These are phyloP conservation scores for Ectropis grisescens DNA, from an alignment of 1,140 invertebrate genomes.

Conservation along the genomic window DNA sequence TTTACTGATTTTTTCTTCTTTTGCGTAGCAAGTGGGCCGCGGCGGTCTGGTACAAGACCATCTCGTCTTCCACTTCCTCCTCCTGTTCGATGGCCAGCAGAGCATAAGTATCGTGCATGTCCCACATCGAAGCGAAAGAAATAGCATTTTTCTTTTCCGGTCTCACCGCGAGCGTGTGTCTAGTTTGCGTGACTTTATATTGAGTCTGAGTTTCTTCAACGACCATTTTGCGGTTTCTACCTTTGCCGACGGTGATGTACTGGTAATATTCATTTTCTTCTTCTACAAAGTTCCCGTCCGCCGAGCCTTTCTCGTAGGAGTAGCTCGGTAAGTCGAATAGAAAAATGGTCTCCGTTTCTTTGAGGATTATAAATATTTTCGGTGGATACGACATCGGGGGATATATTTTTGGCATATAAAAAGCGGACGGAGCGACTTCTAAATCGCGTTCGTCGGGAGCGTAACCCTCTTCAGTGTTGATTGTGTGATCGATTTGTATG, in stretches of 20 bases:
- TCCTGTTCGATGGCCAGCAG: conserved; percentile 41
- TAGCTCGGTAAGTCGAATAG: conserved; percentile 75
- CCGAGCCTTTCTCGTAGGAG: conserved; percentile 71
- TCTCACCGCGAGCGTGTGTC: conserved; percentile 71
- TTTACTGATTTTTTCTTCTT: conserved; percentile 22
- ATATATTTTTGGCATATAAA: conserved; percentile 56
- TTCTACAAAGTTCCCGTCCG: conserved; percentile 70
- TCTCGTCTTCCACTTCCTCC: conserved; percentile 59
- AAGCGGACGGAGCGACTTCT: conserved; percentile 62
- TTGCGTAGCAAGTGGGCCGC: conserved; percentile 33
- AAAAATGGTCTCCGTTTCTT: conserved; percentile 76
- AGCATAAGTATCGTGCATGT: conserved; percentile 78
- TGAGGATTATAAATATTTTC: conserved; percentile 73
- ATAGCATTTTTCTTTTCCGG: conserved; percentile 69
- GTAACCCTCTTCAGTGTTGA: conserved; percentile 42
- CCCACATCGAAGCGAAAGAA: conserved; percentile 79
- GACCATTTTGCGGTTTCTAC: conserved; percentile 73
- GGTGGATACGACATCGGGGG: conserved; percentile 47
- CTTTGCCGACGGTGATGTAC: conserved; percentile 73
- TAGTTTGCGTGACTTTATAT: conserved; percentile 70
- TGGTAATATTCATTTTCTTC: conserved; percentile 76
- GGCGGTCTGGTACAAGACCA: conserved; percentile 55
- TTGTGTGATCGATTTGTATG: conserved; percentile 59
- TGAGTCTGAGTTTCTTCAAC: conserved; percentile 78
- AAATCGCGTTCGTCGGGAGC: conserved; percentile 23